Conservation (phyloP, 2,797 vertebrate genomes). For the Diglossa cyanea region DNA sequence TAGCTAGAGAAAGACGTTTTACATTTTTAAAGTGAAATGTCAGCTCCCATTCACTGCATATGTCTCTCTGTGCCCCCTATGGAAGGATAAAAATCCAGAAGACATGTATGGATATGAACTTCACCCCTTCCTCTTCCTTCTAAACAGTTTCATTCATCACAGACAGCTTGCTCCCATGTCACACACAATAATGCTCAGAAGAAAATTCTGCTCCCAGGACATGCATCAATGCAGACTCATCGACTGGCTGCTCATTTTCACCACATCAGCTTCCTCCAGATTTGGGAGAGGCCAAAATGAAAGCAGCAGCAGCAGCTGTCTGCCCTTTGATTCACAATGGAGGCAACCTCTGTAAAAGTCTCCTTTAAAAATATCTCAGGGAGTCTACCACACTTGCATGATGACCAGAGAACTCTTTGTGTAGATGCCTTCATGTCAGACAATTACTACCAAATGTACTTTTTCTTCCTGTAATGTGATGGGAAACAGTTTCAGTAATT, state of each 20-base stretch:
- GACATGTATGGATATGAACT: background rate
- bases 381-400: background rate
- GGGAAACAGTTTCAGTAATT: background rate
- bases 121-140: background rate
- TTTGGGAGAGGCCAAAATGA: background rate
- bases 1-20: background rate
- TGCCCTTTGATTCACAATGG: background rate
- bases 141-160: background rate
- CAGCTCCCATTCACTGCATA: background rate
- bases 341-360: background rate
- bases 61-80: background rate
- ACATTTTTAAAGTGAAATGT: background rate
- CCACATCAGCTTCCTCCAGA: background rate
- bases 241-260: rapidly evolving
- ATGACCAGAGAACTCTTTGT: background rate
- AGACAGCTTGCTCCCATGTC: background rate
- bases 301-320: background rate
- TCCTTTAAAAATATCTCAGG: background rate
- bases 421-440: background rate
- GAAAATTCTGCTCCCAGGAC: background rate
- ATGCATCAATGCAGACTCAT: background rate
- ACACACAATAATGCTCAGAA: background rate
- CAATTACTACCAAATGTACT: background rate
- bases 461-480: background rate
- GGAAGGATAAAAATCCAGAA: background rate